Conservation (phyloP, 2,113 vertebrate genomes). For the Pseudopodoces humilis region DNA sequence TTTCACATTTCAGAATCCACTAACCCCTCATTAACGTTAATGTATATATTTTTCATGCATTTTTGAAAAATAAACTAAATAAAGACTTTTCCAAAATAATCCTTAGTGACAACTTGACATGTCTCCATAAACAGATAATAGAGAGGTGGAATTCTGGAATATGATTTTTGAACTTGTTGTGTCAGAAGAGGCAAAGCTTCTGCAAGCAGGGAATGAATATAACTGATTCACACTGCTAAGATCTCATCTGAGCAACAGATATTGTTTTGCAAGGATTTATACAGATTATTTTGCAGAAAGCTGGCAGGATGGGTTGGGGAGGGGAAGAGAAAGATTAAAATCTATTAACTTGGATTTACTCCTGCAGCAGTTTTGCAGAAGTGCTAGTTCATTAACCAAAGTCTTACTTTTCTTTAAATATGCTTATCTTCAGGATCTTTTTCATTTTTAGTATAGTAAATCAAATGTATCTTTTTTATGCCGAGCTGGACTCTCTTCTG, state of each 20-base stretch:
- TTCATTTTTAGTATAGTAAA: not conserved
- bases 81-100: not conserved
- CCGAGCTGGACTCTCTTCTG: not conserved
- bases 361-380: not conserved
- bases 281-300: not conserved
- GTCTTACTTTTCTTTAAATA: not conserved
- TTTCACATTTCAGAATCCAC: not conserved
- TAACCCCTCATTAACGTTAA: not conserved
- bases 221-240: not conserved
- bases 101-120: not conserved
- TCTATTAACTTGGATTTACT: not conserved
- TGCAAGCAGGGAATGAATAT: not conserved
- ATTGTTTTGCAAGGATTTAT: not conserved
- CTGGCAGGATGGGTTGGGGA: not conserved
- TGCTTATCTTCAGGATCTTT: not conserved
- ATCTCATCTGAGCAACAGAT: not conserved
- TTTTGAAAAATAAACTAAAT: not conserved
- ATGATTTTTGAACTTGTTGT: not conserved
- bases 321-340: not conserved
- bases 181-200: not conserved
- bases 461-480: not conserved
- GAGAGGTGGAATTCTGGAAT: not conserved
- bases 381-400: not conserved
- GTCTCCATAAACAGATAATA: not conserved
- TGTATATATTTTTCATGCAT: not conserved